phyloP scores from a whole-genome alignment of 2,797 vertebrate genomes.

The Esox masquinongy region DNA sequence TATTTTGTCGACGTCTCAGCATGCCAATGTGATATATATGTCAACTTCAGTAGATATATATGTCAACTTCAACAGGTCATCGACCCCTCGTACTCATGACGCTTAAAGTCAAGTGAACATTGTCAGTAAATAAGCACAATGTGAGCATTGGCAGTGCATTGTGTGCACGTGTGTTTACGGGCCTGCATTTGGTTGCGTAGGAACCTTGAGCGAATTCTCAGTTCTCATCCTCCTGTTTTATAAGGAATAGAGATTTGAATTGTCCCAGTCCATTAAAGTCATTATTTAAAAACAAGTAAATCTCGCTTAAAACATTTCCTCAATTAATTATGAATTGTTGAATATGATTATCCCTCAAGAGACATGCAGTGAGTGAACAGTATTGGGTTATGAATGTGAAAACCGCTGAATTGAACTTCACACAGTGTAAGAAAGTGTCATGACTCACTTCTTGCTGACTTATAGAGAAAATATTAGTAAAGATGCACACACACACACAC shows the following conservation, averaged over 20 bases:
- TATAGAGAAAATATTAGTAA: not conserved
- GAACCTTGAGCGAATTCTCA: not conserved
- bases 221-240: not conserved
- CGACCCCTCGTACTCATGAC: not conserved
- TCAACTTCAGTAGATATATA: not conserved
- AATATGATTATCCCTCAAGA: conserved; percentile 34
- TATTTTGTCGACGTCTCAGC: not conserved
- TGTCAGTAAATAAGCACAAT: not conserved
- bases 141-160: not conserved
- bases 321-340: conserved; percentile 49
- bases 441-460: conserved; percentile 5
- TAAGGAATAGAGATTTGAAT: conserved; percentile 5
- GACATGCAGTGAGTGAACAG: conserved; percentile 27
- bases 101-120: not conserved
- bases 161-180: not conserved
- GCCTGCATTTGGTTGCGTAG: not conserved
- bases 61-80: not conserved
- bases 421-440: not conserved
- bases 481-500: not conserved
- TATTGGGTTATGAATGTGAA: conserved; percentile 32
- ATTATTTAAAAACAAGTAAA: conserved; percentile 30
- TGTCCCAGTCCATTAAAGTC: conserved; percentile 35
- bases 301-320: conserved; percentile 20
- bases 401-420: not conserved
- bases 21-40: not conserved